These are phyloP conservation scores for Deilephila elpenor DNA, from an alignment of 2,888 invertebrate genomes.

Conservation along the genomic window DNA sequence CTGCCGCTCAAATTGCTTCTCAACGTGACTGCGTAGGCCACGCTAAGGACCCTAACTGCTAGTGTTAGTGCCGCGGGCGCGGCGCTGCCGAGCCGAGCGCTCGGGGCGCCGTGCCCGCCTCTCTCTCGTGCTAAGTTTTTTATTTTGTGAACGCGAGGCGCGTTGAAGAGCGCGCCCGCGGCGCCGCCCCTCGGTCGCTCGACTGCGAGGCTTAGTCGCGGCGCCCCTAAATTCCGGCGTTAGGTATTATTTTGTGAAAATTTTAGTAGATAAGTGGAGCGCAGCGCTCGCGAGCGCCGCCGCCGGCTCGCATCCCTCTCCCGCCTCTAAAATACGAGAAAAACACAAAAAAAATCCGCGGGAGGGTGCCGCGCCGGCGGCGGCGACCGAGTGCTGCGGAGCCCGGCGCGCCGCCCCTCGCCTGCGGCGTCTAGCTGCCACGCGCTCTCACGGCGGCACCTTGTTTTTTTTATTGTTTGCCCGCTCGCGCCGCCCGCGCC, in stretches of 20 bases:
- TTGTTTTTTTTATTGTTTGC: slow-evolving; percentile 42
- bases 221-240: slow-evolving; percentile 79
- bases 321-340: slow-evolving; percentile 67
- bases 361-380: slow-evolving; percentile 51
- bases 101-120: slow-evolving; percentile 60
- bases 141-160: slow-evolving; percentile 71
- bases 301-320: slow-evolving; percentile 46
- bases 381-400: slow-evolving; percentile 45
- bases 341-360: slow-evolving; percentile 68
- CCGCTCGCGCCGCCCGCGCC: slow-evolving; percentile 26
- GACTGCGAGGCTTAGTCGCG: slow-evolving; percentile 59
- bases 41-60: slow-evolving; percentile 63
- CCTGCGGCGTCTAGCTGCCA: slow-evolving; percentile 36
- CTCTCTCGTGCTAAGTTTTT: slow-evolving; percentile 78
- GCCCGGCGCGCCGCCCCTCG: slow-evolving; percentile 46
- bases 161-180: slow-evolving; percentile 57
- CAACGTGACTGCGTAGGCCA: slow-evolving; percentile 81
- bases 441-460: slow-evolving; percentile 43
- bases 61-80: slow-evolving; percentile 72
- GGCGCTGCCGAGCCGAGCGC: slow-evolving; percentile 46
- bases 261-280: slow-evolving; percentile 81
- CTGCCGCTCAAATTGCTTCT: slow-evolving; percentile 87
- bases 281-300: slow-evolving; percentile 50
- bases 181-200: slow-evolving; percentile 71
- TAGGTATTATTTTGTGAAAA: slow-evolving; percentile 84